Conservation (phyloP, 2,888 invertebrate species). For the Ariolimax columbianus region DNA sequence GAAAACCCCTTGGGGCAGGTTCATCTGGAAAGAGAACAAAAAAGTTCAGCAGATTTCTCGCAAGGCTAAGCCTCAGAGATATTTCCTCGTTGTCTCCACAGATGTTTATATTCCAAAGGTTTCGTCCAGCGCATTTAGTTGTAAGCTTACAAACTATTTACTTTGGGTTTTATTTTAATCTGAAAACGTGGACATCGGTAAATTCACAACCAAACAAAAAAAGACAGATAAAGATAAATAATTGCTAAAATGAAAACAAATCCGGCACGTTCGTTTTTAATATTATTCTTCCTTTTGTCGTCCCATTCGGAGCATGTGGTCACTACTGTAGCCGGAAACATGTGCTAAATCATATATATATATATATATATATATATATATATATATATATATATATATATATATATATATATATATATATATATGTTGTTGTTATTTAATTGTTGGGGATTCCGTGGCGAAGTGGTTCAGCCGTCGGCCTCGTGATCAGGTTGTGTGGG, state of each 20-base stretch:
- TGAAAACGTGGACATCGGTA: too few species aligned
- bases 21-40: background rate
- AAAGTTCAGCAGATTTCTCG: background rate
- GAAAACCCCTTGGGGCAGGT: background rate
- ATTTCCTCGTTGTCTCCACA: background rate
- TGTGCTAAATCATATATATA: background rate
- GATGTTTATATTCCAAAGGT: background rate
- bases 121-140: background rate
- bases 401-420: constrained; percentile 2
- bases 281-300: too few species aligned
- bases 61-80: background rate
- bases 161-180: background rate
- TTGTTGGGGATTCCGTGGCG: too few species aligned
- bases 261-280: too few species aligned
- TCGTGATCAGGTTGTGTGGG: too few species aligned
- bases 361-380: background rate
- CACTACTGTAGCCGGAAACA: too few species aligned
- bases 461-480: too few species aligned
- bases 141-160: background rate
- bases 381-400: constrained; percentile 8
- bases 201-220: background rate
- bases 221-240: too few species aligned
- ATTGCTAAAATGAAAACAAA: too few species aligned
- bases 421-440: too few species aligned
- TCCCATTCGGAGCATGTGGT: too few species aligned